These are phyloP conservation scores for Agonum fuliginosum DNA, from an alignment of 2,888 invertebrate species.

Conservation along the genomic window DNA sequence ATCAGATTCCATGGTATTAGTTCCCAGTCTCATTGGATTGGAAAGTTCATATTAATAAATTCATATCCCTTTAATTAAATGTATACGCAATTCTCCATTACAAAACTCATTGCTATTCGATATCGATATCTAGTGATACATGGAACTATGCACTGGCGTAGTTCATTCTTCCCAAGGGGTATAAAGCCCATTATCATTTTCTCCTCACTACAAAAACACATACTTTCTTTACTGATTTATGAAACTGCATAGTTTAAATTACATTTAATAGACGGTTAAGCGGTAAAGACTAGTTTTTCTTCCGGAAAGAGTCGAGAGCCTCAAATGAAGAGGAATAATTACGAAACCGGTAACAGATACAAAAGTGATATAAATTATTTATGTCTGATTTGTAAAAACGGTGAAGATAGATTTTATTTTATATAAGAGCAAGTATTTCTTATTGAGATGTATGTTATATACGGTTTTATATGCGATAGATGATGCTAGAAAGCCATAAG, in stretches of 20 bases:
- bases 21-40: neutral
- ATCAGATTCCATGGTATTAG: neutral
- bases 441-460: neutral
- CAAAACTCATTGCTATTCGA: slow-evolving; percentile 30
- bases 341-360: slow-evolving; percentile 21
- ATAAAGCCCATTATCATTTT: neutral
- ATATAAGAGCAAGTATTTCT: slow-evolving; percentile 29
- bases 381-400: slow-evolving; percentile 25
- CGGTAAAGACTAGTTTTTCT: slow-evolving; percentile 20
- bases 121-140: slow-evolving; percentile 20
- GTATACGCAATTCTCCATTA: slow-evolving; percentile 20
- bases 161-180: neutral
- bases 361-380: slow-evolving; percentile 33
- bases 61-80: slow-evolving; percentile 45
- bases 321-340: slow-evolving; percentile 40
- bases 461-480: neutral
- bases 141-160: slow-evolving; percentile 16
- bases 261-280: slow-evolving; percentile 15
- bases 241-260: neutral
- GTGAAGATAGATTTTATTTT: slow-evolving; percentile 29
- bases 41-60: slow-evolving; percentile 9
- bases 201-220: neutral
- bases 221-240: slow-evolving; percentile 26
- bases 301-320: slow-evolving; percentile 18
- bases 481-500: too few relatives aligned